A percentile compares a stretch with the other conserved stretches of the same genome.
phyloP scores from a whole-genome alignment of 2,797 vertebrate species.

The Coreius guichenoti region DNA sequence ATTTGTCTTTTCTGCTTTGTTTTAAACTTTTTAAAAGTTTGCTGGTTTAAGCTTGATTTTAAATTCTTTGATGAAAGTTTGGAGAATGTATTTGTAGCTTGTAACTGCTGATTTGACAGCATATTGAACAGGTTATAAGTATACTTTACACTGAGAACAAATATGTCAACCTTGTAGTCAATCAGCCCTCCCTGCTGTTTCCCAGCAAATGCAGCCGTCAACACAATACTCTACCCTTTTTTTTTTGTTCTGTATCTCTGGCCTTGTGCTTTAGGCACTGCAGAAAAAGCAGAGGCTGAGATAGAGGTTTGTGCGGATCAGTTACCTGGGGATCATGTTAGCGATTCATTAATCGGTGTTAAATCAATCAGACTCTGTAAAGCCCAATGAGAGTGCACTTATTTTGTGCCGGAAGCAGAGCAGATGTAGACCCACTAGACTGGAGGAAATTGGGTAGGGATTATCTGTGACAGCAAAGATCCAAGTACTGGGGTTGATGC shows the following conservation, averaged over 20 bases:
- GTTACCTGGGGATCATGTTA: constrained; percentile 46
- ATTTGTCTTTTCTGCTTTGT: background rate
- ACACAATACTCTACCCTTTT: background rate
- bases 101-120: background rate
- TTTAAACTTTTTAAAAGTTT: background rate
- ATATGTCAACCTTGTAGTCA: background rate
- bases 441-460: constrained; percentile 56
- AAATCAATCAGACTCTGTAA: constrained; percentile 46
- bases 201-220: constrained; percentile 9
- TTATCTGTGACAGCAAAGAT: constrained; percentile 43
- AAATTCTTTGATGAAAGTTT: background rate
- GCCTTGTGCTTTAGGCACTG: constrained; percentile 7
- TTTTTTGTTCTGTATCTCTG: background rate
- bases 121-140: background rate
- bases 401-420: constrained; percentile 26
- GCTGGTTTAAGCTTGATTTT: background rate
- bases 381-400: constrained; percentile 3
- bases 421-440: constrained; percentile 45
- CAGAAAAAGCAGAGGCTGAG: constrained; percentile 13
- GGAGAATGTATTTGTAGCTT: background rate
- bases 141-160: constrained; percentile 7
- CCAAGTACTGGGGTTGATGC: constrained; percentile 26
- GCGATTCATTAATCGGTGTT: constrained; percentile 44
- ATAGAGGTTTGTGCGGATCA: constrained; percentile 12
- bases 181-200: constrained; percentile 4